phyloP scores from a whole-genome alignment of 2,113 vertebrate species.

The Todiramphus saurophagus region DNA sequence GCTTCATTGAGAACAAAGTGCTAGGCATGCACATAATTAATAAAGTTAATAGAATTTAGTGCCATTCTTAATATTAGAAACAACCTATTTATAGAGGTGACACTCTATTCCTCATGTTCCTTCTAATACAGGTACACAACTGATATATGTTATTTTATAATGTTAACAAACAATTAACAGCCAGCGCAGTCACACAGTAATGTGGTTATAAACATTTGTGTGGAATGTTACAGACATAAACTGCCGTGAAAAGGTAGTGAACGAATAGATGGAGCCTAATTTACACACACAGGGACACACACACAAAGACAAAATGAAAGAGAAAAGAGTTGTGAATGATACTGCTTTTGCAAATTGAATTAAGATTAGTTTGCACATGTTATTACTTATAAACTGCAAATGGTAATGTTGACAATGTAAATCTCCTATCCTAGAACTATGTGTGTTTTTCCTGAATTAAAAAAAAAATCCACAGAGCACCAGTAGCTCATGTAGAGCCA shows the following conservation, averaged over 20 bases:
- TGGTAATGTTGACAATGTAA: background rate
- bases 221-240: background rate
- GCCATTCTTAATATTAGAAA: background rate
- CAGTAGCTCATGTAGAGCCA: background rate
- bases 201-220: background rate
- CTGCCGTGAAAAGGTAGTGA: background rate
- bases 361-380: fast-evolving
- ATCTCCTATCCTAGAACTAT: background rate
- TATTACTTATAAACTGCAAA: background rate
- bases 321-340: background rate
- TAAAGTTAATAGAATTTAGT: background rate
- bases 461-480: background rate
- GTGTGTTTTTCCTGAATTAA: background rate
- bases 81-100: background rate
- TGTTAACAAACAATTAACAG: background rate
- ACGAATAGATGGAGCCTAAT: background rate
- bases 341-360: background rate
- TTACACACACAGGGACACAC: background rate
- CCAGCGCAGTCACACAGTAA: background rate
- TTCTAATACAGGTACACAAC: background rate
- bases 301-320: background rate
- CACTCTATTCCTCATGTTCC: background rate
- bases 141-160: background rate
- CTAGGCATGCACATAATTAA: background rate
- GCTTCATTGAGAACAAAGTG: background rate